Conservation (phyloP, 2,113 vertebrate genomes). For the Lophochroa leadbeateri region DNA sequence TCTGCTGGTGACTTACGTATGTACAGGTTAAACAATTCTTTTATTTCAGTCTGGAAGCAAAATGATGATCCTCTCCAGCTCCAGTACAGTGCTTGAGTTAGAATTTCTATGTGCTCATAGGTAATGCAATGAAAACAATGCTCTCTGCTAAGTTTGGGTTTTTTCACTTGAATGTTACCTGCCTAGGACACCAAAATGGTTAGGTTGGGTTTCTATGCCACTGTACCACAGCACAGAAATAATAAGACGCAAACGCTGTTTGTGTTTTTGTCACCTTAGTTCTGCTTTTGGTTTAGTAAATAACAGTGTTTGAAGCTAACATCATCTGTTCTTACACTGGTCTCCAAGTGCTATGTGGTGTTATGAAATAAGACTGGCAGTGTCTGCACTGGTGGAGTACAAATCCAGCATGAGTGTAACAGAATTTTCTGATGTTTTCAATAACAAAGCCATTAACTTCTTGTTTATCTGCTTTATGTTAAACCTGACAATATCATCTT, state of each 20-base stretch:
- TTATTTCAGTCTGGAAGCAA: not conserved
- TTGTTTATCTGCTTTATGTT: not conserved
- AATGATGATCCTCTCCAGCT: not conserved
- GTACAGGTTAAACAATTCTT: not conserved
- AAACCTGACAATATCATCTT: not conserved
- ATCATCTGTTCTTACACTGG: not conserved
- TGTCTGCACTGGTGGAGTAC: not conserved
- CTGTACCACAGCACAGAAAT: not conserved
- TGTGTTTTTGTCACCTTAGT: not conserved
- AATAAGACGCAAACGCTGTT: not conserved
- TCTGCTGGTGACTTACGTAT: not conserved
- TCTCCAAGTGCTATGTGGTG: not conserved
- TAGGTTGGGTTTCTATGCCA: not conserved
- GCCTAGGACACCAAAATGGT: not conserved
- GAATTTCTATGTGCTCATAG: not conserved
- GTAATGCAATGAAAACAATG: not conserved
- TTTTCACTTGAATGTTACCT: not conserved
- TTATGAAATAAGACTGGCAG: not conserved
- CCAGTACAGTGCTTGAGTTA: not conserved
- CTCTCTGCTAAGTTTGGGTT: not conserved
- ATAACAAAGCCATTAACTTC: not conserved
- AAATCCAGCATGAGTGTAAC: not conserved
- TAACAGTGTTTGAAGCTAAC: not conserved
- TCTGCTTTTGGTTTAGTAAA: not conserved
- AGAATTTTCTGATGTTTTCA: not conserved